Conservation (phyloP, 2,888 invertebrate genomes). For the Acrobasis consociella region DNA sequence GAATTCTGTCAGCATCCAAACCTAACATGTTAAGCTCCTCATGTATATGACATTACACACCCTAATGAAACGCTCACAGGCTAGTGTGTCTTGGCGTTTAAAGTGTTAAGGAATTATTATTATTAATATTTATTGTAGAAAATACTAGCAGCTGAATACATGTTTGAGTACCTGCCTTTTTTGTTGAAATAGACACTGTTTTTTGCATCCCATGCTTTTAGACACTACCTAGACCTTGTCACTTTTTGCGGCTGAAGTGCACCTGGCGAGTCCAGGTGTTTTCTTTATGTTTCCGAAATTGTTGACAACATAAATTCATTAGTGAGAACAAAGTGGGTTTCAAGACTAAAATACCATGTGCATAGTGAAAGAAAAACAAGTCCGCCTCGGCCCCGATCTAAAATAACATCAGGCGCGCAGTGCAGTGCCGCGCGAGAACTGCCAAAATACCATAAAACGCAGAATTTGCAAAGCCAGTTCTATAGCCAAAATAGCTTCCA, state of each 20-base stretch:
- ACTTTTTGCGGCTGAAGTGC: neutral
- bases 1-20: no score
- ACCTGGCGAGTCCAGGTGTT: neutral
- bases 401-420: slow-evolving; percentile 58
- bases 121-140: no score
- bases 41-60: no score
- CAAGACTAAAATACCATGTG: slow-evolving; percentile 47
- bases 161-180: no score
- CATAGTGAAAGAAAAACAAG: slow-evolving; percentile 50
- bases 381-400: slow-evolving; percentile 56
- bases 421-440: slow-evolving; percentile 41
- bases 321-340: slow-evolving; percentile 22
- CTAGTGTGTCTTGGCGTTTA: no score
- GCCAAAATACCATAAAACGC: slow-evolving; percentile 46
- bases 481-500: neutral
- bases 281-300: neutral
- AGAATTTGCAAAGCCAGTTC: slow-evolving; percentile 18
- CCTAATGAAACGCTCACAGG: no score
- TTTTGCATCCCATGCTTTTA: neutral
- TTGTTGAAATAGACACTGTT: no score
- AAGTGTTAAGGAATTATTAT: no score
- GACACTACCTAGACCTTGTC: neutral
- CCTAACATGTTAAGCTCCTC: no score
- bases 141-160: no score
- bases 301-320: neutral